Percentiles rank a stretch among this genome's conserved stretches.
These are phyloP conservation scores for Hermaeophaga mercurialis DNA, from an alignment of 2,888 invertebrate genomes.

Conservation along the genomic window DNA sequence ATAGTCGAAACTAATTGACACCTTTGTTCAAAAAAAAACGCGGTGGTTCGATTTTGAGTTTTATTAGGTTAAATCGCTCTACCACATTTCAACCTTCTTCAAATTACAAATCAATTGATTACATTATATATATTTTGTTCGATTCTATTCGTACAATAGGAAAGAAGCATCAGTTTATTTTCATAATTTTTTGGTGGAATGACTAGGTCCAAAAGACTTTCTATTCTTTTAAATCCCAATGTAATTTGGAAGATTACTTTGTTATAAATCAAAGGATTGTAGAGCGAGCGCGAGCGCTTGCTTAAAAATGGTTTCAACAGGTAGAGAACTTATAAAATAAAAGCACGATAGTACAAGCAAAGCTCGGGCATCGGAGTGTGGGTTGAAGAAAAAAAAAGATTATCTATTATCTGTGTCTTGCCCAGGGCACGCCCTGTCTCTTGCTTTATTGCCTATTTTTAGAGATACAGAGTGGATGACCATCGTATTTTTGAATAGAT, in stretches of 20 bases:
- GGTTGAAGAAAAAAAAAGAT: slow-evolving; percentile 41
- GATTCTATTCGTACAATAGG: no score
- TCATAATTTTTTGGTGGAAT: neutral
- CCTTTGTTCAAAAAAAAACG: no score
- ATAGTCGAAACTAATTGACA: no score
- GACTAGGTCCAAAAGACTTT: neutral
- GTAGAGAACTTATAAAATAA: slow-evolving; percentile 5
- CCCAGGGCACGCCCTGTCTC: slow-evolving; percentile 43
- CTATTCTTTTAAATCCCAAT: slow-evolving; percentile 25
- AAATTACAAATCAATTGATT: no score
- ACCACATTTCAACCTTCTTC: no score
- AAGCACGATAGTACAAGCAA: slow-evolving; percentile 2
- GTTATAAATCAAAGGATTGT: slow-evolving; percentile 30
- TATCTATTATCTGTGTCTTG: slow-evolving; percentile 50
- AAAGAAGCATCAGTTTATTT: no score
- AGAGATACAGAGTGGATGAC: slow-evolving; percentile 2
- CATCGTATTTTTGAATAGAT: neutral
- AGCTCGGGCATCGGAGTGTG: slow-evolving; percentile 28
- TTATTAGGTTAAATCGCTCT: no score
- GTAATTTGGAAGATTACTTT: slow-evolving; percentile 33
- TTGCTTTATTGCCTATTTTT: neutral
- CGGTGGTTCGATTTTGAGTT: no score
- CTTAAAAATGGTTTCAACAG: slow-evolving; percentile 6
- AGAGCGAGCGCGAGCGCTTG: slow-evolving; percentile 2
- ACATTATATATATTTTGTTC: no score